phyloP scores from a whole-genome alignment of 2,888 invertebrate genomes.

The Monopis laevigella region DNA sequence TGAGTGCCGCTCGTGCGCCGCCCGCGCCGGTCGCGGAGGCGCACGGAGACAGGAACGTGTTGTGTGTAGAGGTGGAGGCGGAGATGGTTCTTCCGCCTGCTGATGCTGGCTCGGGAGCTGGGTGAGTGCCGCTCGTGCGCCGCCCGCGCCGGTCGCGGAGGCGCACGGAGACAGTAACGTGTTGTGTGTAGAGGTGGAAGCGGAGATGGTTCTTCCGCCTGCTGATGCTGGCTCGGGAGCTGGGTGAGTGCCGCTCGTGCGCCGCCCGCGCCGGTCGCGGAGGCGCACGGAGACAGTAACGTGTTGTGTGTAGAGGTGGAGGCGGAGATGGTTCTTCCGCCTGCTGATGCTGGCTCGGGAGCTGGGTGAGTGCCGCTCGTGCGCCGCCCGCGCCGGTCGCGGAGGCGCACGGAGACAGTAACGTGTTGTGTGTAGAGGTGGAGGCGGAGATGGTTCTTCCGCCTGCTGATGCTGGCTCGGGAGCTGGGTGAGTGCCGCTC shows the following conservation, averaged over 20 bases:
- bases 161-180: too few species aligned
- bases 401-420: too few species aligned
- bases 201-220: too few species aligned
- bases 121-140: constrained; percentile 72
- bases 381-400: constrained; percentile 72
- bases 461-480: too few species aligned
- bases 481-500: constrained; percentile 70
- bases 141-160: constrained; percentile 74
- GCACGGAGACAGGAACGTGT: too few species aligned
- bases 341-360: constrained; percentile 76
- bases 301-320: too few species aligned
- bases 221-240: constrained; percentile 62
- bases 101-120: constrained; percentile 75
- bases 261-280: constrained; percentile 79
- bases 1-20: constrained; percentile 78
- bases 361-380: constrained; percentile 74
- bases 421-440: too few species aligned
- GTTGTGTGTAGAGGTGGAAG: too few species aligned
- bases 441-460: too few species aligned
- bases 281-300: too few species aligned
- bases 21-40: constrained; percentile 74
- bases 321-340: constrained; percentile 85
- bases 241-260: constrained; percentile 75
- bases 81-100: constrained; percentile 83
- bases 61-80: too few species aligned